Evolutionary conservation across 2,797 vertebrate genomes (phyloP).

Genomic region (Pseudopleuronectes americanus): DNA sequence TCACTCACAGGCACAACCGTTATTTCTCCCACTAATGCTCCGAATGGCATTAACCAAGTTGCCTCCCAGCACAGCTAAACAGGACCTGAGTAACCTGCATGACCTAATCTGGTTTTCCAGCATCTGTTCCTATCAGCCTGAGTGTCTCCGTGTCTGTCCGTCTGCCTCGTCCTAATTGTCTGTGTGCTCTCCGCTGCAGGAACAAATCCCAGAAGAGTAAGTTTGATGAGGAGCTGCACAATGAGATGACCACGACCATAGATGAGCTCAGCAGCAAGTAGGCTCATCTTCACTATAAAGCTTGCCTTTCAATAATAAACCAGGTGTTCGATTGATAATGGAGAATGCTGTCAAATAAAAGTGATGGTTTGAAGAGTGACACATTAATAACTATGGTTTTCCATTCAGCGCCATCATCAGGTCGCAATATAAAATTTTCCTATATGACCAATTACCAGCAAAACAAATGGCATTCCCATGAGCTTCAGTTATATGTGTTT

Average conservation of each 20-base stretch:
- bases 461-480: no score
- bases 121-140: slow-evolving; percentile 41
- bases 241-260: slow-evolving; percentile 95
- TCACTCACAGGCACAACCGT: slow-evolving; percentile 42
- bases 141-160: slow-evolving; percentile 20
- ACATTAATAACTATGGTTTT: no score
- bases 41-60: slow-evolving; percentile 61
- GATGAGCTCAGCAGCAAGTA: slow-evolving; percentile 95
- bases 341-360: neutral
- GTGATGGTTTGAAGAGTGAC: no score
- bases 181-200: slow-evolving; percentile 78
- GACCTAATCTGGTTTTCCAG: slow-evolving; percentile 63
- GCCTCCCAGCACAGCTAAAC: slow-evolving; percentile 49
- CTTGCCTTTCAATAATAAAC: neutral
- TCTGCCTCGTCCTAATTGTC: slow-evolving; percentile 50
- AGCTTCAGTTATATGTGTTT: no score
- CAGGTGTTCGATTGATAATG: neutral
- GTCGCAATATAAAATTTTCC: neutral
- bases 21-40: slow-evolving; percentile 67
- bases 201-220: slow-evolving; percentile 93
- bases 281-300: slow-evolving; percentile 36
- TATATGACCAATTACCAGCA: no score
- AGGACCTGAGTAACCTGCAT: slow-evolving; percentile 74
- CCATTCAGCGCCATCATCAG: no score
- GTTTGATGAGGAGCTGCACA: slow-evolving; percentile 93